Base-by-base conservation (phyloP, 64 coral and sea anemone species). In the Montipora cactus region DNA sequence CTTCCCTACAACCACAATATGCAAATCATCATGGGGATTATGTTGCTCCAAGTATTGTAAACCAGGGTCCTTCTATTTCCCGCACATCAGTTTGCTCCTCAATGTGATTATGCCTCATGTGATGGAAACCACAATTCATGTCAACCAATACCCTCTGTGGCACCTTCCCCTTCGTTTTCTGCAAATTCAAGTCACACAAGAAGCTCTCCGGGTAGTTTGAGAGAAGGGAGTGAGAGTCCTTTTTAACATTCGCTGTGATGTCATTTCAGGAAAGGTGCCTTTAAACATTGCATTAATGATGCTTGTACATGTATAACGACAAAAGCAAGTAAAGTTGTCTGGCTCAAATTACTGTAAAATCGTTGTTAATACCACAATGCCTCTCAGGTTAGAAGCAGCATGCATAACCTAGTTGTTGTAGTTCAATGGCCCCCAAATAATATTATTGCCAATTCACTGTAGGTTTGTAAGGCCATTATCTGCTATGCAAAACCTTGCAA, bases 41-140 rank as follows among this genome's bases (percentile, higher is more conserved):
- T 67, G 80, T 83, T 57, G 52, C 52, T 59, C 14, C 80, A 83
- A 83, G 12, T 44, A 10, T 9, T 14, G 28, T 83, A 16, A 82
- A 82, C 55, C 55, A 61, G 59, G 55, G 58, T 82, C 80, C 23
- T 62, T 82, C 80, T 82, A 37, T 57, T 64, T n/a, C 78, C 79
- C 9, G 1, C 55, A n/a, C 25, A n/a, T 28, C 21, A 61, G 58
- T 82, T 82, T 82, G 80, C 53, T 62, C 58, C 80, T 76, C 74
- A 76, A 37, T 61, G 8, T 82, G 12, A 82, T 82, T 82, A 82
- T 4, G 23, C 57, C 5, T 82, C 23, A 18, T 82, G 80, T 52
- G 80, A 82, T 13, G 80, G 80, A 82, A 82, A 82, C 55, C 80
- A 61, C 58, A 62, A 25, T 8, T 76, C 74, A 47, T 46, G 44